Base-by-base conservation (phyloP, 2,797 vertebrate species). In the Alfaro cultratus region DNA sequence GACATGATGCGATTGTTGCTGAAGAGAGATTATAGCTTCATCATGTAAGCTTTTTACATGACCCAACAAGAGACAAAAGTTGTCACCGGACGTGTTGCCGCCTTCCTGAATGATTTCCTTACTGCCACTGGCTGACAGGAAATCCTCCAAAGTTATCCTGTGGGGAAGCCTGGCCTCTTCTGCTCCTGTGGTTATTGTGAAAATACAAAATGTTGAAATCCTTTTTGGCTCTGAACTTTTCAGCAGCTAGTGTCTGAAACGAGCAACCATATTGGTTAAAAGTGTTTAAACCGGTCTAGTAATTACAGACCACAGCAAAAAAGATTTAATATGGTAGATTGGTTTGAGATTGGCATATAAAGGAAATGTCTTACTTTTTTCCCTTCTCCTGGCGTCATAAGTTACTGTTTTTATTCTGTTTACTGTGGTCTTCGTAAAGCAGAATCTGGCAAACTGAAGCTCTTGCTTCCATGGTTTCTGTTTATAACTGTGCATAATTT, bases 291-390 rank as follows among this genome's bases (percentile, higher is more conserved):
- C 6, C 6, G 0, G 9, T 43, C 23, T n/a, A 11, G 39, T 45
- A 43, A 70, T 12, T 21, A 41, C 5, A 41, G 41, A 70, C 15
- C n/a, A 21, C 11, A 23, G 2, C 6, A 51, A 51, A 51, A 51
- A 9, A 51, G 8, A 51, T n/a, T 26, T 43, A 13, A 47, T 51
- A 29, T 31, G 67, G 46, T 80, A 81, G 83, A 29, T 2, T 4
- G 78, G 85, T 89, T 79, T 81, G 75, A 84, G 84, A 88, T 77
- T 79, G 75, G 82, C 26, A 15, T n/a, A 12, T 45, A 21, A 71
- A 68, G 21, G 36, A 26, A 41, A 68, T 43, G 5, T n/a, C 39
- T 5, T 23, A n/a, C 13, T 26, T 15, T 43, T n/a, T 3, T 45
- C 5, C 12, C 26, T 13, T 18, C 2, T 71, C 1, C 23, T 71